Conservation (phyloP, 92 coral and sea anemone genomes). For the Palythoa grandiflora region DNA sequence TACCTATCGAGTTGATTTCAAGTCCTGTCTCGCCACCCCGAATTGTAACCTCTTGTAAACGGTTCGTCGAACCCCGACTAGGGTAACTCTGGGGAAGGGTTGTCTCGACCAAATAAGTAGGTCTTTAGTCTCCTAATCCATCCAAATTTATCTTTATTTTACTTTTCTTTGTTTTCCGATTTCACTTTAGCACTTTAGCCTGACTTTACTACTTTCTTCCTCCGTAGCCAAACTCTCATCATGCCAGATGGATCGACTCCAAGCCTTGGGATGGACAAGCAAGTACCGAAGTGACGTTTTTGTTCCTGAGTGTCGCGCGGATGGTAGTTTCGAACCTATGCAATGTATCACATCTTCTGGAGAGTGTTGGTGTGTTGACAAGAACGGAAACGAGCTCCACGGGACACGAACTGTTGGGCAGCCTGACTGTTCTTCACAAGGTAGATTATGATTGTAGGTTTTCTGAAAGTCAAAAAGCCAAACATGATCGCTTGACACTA, state of each 20-base stretch:
- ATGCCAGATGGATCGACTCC: constrained; percentile 80
- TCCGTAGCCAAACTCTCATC: constrained; percentile 65
- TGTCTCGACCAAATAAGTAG: no score
- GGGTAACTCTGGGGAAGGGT: no score
- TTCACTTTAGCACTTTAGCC: no score
- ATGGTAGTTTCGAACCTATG: constrained; percentile 88
- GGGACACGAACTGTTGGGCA: constrained; percentile 79
- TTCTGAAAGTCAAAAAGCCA: no score
- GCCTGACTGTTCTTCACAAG: constrained; percentile 74
- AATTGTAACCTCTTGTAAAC: no score
- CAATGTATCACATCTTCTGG: constrained; percentile 85
- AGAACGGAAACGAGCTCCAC: constrained; percentile 84
- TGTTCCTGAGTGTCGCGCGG: constrained; percentile 80
- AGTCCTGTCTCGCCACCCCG: no score
- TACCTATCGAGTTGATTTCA: no score
- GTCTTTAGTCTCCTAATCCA: no score
- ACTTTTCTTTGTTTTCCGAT: no score
- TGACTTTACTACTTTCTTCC: not conserved
- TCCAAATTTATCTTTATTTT: no score
- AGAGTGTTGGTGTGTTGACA: constrained; percentile 97
- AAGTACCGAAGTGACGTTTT: constrained; percentile 67
- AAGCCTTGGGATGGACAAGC: constrained; percentile 82
- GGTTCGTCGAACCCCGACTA: no score
- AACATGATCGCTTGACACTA: no score
- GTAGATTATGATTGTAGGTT: constrained; percentile 24